A percentile compares a stretch with the other conserved stretches of the same genome.
phyloP scores from a whole-genome alignment of 2,888 invertebrate species.

The Lysandra bellargus region DNA sequence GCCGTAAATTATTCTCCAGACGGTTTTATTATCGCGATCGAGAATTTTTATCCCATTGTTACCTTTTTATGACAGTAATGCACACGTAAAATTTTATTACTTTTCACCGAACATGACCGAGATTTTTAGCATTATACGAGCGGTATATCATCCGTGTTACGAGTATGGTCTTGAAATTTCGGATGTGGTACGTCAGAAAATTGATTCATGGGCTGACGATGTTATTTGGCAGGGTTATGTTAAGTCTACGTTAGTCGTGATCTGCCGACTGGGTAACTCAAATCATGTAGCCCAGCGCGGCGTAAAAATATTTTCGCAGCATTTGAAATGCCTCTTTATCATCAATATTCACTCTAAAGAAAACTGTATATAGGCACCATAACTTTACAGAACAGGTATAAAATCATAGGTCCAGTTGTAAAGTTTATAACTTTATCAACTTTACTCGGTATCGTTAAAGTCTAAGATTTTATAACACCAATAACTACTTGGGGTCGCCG shows the following conservation, averaged over 20 bases:
- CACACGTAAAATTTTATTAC: conserved; percentile 12
- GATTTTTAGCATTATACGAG: neutral
- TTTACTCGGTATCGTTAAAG: neutral
- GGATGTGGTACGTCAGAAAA: too few relatives aligned
- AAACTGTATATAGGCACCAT: neutral
- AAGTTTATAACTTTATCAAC: neutral
- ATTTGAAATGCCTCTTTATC: neutral
- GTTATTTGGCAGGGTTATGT: too few relatives aligned
- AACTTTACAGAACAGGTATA: neutral
- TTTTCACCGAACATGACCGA: neutral
- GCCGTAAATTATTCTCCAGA: conserved; percentile 42
- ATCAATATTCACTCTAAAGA: neutral
- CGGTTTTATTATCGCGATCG: conserved; percentile 39
- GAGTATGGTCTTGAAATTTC: neutral
- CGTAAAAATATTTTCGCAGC: too few relatives aligned
- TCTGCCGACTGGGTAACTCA: too few relatives aligned
- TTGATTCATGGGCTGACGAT: too few relatives aligned
- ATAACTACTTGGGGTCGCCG: neutral
- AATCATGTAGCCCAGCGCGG: too few relatives aligned
- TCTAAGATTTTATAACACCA: conserved; percentile 1
- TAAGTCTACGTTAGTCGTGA: too few relatives aligned
- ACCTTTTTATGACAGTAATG: conserved; percentile 27
- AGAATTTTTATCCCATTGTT: conserved; percentile 32
- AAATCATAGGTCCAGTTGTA: neutral
- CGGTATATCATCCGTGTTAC: neutral